Evolutionary conservation across 2,888 invertebrate genomes (phyloP).

Genomic region (Lithophane socia): DNA sequence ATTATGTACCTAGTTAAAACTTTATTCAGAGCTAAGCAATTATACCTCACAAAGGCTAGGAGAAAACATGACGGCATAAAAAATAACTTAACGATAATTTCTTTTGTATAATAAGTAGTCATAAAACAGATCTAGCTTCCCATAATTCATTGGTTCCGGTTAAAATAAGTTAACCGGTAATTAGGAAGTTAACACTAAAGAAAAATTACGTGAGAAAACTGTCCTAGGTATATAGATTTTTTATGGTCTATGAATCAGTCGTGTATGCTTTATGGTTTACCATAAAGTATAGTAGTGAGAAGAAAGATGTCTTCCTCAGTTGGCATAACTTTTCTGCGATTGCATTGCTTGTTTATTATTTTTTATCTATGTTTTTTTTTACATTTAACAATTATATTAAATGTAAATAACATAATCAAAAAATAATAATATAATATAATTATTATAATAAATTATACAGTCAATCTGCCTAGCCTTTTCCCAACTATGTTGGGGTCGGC

Average conservation of each 20-base stretch:
- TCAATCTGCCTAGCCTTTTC: too few relatives aligned
- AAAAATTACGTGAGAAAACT: slow-evolving; percentile 28
- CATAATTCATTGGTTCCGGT: slow-evolving; percentile 17
- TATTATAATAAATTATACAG: too few relatives aligned
- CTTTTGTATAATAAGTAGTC: slow-evolving; percentile 1
- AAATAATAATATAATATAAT: too few relatives aligned
- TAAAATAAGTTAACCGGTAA: slow-evolving; percentile 4
- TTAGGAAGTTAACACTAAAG: slow-evolving; percentile 32
- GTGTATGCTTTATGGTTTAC: neutral
- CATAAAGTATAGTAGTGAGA: neutral
- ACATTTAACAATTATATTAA: too few relatives aligned
- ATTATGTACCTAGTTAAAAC: too few relatives aligned
- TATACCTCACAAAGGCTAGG: neutral
- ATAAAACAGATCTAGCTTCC: slow-evolving; percentile 15
- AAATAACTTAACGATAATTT: slow-evolving; percentile 13
- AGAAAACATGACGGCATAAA: neutral
- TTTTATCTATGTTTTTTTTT: neutral
- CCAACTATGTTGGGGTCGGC: too few relatives aligned
- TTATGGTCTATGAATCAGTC: slow-evolving; percentile 8
- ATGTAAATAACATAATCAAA: too few relatives aligned
- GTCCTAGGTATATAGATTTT: neutral
- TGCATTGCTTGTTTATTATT: neutral
- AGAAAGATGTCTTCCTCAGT: neutral
- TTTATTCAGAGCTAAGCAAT: too few relatives aligned
- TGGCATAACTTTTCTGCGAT: neutral